phyloP scores from a whole-genome alignment of 2,113 vertebrate genomes.

The Urocitellus parryii region DNA sequence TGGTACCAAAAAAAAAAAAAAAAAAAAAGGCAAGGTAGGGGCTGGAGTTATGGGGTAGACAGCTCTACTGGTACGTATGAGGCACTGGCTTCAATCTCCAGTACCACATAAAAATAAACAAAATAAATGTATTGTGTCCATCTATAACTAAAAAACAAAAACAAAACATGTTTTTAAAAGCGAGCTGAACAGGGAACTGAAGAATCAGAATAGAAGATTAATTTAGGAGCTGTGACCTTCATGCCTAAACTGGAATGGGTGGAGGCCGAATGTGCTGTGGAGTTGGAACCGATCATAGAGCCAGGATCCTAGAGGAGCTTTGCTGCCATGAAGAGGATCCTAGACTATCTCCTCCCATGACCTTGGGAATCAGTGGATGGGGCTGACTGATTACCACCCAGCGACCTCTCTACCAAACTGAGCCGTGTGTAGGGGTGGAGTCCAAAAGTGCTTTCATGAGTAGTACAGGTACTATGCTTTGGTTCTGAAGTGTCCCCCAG shows the following conservation, averaged over 20 bases:
- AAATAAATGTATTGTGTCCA: no score
- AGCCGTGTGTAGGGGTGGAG: not conserved
- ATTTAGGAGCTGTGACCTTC: not conserved
- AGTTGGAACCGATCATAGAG: not conserved
- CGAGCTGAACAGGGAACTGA: not conserved
- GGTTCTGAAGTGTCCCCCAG: not conserved
- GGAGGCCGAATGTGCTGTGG: not conserved
- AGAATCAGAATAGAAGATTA: not conserved
- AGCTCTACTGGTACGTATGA: no score
- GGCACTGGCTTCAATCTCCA: no score
- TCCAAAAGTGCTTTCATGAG: not conserved
- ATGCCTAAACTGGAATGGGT: not conserved
- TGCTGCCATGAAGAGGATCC: not conserved
- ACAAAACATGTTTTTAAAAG: no score
- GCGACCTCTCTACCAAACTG: not conserved
- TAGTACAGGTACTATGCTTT: not conserved
- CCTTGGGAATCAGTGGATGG: not conserved
- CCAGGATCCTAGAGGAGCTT: not conserved
- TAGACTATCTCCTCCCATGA: not conserved
- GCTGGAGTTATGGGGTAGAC: no score
- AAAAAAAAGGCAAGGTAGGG: no score
- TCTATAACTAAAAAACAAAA: no score
- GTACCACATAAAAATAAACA: no score
- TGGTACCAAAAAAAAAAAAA: no score
- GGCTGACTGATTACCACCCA: not conserved